Evolutionary conservation across 2,113 vertebrate genomes (phyloP), one percentile per base, ranked within the genome.

Genomic region (Callorhinus ursinus): DNA sequence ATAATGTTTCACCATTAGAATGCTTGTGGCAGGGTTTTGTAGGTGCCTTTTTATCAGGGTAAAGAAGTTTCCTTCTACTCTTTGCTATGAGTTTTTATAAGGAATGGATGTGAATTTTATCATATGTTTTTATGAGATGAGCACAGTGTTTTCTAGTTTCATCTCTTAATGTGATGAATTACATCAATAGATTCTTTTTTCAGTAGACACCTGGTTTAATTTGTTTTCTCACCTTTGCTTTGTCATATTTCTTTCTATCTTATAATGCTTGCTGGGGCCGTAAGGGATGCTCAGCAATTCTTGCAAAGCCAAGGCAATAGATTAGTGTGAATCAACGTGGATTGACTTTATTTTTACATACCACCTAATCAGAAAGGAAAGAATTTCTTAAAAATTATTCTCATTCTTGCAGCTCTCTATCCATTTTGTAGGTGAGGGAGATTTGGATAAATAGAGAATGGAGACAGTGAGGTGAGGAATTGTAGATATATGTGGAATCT

Each of bases 281-380:
- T 97, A 91, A 98, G 97, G 98, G 98, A 98, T 96, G 96, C 97
- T 97, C 88, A 97, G 98, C 77, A 98, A 98, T 98, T 99, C 98
- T 98, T 97, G 94, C 77, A 28, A 96, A 98, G 97, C 98, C 98
- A 83, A 98, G 98, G 98, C 98, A 99, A 61, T 97, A 98, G 98
- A 98, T 98, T 98, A 98, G 97, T 98, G 98, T 98, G 98, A 99
- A 98, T 99, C 98, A 97, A 98, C 98, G 98, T 96, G 39, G 31
- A 95, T 92, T 97, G 72, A 46, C 97, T 98, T 99, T 98, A 98
- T 99, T 99, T 99, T 98, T 98, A 99, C 98, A 96, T 99, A 97
- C 98, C 98, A 98, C 94, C 98, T 98, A 98, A 98, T 99, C 98
- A 98, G 98, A 98, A 98, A 97, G 97, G 96, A 89, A 97, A 96